Percentiles rank a stretch among this genome's conserved stretches.
Evolutionary conservation across 2,888 invertebrate genomes (phyloP).

Genomic region (Macaria liturata): DNA sequence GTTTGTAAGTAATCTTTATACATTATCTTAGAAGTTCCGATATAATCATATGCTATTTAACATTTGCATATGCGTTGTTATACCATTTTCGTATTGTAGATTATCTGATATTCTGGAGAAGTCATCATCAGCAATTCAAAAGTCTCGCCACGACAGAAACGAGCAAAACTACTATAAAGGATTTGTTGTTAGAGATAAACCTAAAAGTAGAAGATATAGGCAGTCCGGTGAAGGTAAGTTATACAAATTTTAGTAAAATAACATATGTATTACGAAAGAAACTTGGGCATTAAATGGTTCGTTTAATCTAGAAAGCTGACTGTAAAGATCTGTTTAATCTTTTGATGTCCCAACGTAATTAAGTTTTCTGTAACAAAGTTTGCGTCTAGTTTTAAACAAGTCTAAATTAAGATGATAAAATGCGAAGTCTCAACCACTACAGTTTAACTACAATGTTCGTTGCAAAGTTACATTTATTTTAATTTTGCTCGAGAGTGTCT

Average conservation of each 20-base stretch:
- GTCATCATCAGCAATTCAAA: constrained; percentile 35
- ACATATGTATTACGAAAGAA: neutral
- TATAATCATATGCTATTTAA: too few relatives aligned
- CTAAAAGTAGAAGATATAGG: constrained; percentile 41
- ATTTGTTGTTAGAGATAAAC: constrained; percentile 41
- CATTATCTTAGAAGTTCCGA: too few relatives aligned
- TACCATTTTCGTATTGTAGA: constrained; percentile 35
- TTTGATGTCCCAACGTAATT: constrained; percentile 7
- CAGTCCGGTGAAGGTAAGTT: constrained; percentile 55
- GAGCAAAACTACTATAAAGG: constrained; percentile 48
- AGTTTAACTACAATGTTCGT: too few relatives aligned
- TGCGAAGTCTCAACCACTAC: too few relatives aligned
- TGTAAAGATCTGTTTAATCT: constrained; percentile 3
- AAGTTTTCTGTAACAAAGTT: constrained; percentile 8
- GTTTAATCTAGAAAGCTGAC: too few relatives aligned
- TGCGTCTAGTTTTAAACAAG: constrained; percentile 12
- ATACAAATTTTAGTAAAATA: neutral
- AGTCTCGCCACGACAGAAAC: constrained; percentile 26
- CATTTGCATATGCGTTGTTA: too few relatives aligned
- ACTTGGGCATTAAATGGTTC: too few relatives aligned
- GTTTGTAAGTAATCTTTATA: constrained; percentile 53
- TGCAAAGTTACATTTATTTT: constrained; percentile 9
- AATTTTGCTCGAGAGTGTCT: constrained; percentile 7
- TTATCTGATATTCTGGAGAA: constrained; percentile 49
- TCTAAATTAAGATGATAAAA: neutral